These are phyloP conservation scores for Dendrolimus kikuchii DNA, from an alignment of 1,140 invertebrate genomes.

Conservation along the genomic window DNA sequence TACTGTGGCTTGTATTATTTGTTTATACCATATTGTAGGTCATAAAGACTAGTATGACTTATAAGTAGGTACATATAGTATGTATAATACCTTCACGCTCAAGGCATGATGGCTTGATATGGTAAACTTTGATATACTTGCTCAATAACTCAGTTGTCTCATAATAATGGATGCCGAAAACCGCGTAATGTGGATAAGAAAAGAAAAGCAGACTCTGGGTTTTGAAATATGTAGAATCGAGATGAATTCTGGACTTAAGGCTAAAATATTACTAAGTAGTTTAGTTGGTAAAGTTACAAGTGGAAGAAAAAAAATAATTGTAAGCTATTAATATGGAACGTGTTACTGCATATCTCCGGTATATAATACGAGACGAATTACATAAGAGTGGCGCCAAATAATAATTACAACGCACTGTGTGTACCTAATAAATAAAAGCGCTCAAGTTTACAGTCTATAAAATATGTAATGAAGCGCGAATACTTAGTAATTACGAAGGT, in stretches of 20 bases:
- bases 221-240: too few relatives aligned
- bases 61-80: not conserved
- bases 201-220: too few relatives aligned
- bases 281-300: too few relatives aligned
- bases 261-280: too few relatives aligned
- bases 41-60: not conserved
- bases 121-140: too few relatives aligned
- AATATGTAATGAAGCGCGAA: constrained; percentile 27
- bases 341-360: constrained; percentile 3
- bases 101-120: too few relatives aligned
- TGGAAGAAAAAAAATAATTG: too few relatives aligned
- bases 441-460: constrained; percentile 23
- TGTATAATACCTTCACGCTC: not conserved
- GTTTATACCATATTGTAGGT: too few relatives aligned
- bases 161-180: too few relatives aligned
- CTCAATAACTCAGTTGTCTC: too few relatives aligned
- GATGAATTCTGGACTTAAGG: too few relatives aligned
- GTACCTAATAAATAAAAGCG: constrained; percentile 20
- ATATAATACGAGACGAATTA: constrained; percentile 8
- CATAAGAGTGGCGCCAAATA: constrained; percentile 23
- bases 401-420: constrained; percentile 18
- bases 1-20: constrained; percentile 13
- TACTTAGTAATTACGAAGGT: constrained; percentile 12
- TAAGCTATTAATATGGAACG: not conserved
- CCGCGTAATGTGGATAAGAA: too few relatives aligned